Evolutionary conservation across 2,888 invertebrate genomes (phyloP).

Genomic region (Bugulina stolonifera): DNA sequence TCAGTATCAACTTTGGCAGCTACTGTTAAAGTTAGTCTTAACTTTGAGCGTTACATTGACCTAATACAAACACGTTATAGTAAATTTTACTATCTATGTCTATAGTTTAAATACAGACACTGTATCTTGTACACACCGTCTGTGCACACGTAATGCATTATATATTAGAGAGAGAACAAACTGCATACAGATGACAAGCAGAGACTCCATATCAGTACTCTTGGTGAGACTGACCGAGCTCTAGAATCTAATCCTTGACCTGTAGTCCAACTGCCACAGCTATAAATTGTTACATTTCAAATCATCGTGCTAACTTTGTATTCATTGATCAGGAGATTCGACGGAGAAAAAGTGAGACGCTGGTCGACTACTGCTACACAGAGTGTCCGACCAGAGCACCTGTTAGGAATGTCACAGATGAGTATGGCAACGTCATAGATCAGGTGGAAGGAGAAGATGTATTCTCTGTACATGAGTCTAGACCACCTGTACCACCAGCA

Average conservation of each 20-base stretch:
- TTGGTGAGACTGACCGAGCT: no score
- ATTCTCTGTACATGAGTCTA: slow-evolving; percentile 35
- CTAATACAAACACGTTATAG: no score
- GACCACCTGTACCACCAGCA: slow-evolving; percentile 35
- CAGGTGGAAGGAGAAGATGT: slow-evolving; percentile 54
- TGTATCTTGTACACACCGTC: not conserved
- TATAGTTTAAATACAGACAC: not conserved
- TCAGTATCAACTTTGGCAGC: not conserved
- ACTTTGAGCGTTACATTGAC: not conserved
- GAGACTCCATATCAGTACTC: no score
- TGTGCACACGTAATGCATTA: no score
- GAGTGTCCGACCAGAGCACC: slow-evolving; percentile 27
- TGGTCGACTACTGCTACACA: slow-evolving; percentile 56
- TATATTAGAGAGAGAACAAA: not conserved
- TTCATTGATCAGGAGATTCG: not conserved
- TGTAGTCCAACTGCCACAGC: no score
- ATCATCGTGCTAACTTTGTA: no score
- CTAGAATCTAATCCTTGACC: no score
- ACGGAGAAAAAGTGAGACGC: slow-evolving; percentile 55
- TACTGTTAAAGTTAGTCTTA: not conserved
- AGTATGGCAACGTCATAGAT: slow-evolving; percentile 60
- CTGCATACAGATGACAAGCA: no score
- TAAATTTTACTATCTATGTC: no score
- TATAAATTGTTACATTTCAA: no score
- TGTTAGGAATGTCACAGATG: slow-evolving; percentile 54